These are phyloP conservation scores for Pangasianodon hypophthalmus DNA, from an alignment of 2,113 vertebrate genomes.

Conservation along the genomic window DNA sequence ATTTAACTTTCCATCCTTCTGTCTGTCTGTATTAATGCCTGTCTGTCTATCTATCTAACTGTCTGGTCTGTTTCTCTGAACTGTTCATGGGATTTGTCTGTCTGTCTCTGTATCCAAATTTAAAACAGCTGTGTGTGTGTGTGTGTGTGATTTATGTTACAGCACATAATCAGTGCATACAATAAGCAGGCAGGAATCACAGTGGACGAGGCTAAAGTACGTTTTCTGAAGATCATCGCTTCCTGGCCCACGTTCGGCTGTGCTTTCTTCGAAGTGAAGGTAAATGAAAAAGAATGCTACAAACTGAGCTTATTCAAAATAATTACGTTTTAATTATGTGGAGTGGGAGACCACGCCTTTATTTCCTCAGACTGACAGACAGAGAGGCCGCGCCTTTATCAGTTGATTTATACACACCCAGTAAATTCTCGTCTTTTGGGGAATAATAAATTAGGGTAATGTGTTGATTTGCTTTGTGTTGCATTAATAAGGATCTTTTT, in stretches of 20 bases:
- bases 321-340: neutral
- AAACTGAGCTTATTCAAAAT: neutral
- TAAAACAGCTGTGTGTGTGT: conserved; percentile 2
- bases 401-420: neutral
- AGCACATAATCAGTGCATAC: conserved; percentile 79
- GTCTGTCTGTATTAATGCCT: neutral
- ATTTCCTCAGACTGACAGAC: neutral
- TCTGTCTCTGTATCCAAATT: neutral
- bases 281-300: conserved; percentile 55
- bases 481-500: neutral
- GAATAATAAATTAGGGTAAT: neutral
- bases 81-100: neutral
- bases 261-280: conserved; percentile 93
- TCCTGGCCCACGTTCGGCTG: conserved; percentile 91
- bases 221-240: conserved; percentile 81
- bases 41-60: neutral
- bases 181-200: conserved; percentile 81
- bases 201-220: conserved; percentile 84
- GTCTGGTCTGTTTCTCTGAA: too few species aligned
- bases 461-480: neutral
- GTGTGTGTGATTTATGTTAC: conserved; percentile 31
- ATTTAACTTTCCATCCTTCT: neutral
- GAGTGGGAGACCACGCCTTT: neutral
- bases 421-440: neutral
- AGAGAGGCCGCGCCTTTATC: neutral